Evolutionary conservation across 2,113 vertebrate genomes (phyloP), one percentile per base, ranked within the genome.

Genomic region (Orycteropus afer): DNA sequence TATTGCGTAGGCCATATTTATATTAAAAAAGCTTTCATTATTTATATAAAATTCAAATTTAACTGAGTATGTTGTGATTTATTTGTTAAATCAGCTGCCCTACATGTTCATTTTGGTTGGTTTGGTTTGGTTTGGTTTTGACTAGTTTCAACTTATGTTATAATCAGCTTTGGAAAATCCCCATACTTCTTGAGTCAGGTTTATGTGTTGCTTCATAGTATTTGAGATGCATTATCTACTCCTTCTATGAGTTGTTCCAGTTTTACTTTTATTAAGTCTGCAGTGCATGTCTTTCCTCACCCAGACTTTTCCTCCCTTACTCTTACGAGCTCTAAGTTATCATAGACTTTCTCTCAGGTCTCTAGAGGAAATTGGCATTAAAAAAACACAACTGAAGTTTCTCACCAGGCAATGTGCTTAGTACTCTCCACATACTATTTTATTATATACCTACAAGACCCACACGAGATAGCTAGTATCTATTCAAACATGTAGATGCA

Each of bases 101-200:
- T 76, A 25, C 49, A 11, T 37, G 23, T 81, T 77, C n/a, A 77
- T 84, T 93, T 37, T 82, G 45, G 77, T 77, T 86, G 69, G 4
- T 59, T 86, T 83, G n/a, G 59, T 87, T 93, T 78, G 7, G 37
- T 85, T 89, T 61, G 20, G 25, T 73, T 78, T 82, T 61, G 65
- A 47, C 69, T 76, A 59, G 42, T 82, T 95, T 86, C 59, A 45
- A n/a, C 51, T 86, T 90, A 82, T 69, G n/a, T 81, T 77, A 83
- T 69, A 76, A 40, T 51, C n/a, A 76, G 40, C n/a, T 82, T 69
- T 34, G 74, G 42, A 77, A 82, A 90, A 25, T 80, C 81, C 17
- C 61, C 11, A 37, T 71, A 78, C 11, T 49, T 87, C n/a, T 65
- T 74, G 65, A 95, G 49, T 77, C 47, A 20, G 20, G n/a, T 74